These are phyloP conservation scores for Megaleporinus macrocephalus DNA, from an alignment of 2,113 vertebrate genomes.

Conservation along the genomic window DNA sequence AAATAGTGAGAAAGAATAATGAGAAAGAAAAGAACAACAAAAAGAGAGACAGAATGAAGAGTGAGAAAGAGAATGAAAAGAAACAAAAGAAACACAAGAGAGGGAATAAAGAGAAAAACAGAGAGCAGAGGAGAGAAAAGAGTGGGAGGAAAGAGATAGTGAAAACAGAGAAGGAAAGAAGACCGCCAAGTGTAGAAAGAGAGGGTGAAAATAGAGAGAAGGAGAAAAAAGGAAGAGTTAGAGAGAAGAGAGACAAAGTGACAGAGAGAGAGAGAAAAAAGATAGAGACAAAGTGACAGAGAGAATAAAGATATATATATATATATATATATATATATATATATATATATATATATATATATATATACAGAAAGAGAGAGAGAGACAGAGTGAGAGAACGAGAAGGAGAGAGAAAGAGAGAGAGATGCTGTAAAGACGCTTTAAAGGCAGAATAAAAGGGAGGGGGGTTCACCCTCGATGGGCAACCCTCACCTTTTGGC, in stretches of 20 bases:
- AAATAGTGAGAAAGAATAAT: background rate
- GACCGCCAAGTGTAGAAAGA: no score
- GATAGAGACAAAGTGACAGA: slow-evolving; percentile 10
- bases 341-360: no score
- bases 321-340: no score
- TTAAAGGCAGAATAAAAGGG: background rate
- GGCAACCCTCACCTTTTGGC: slow-evolving; percentile 20
- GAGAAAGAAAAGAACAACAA: background rate
- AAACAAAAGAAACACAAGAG: no score
- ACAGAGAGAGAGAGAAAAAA: background rate
- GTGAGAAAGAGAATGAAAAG: no score
- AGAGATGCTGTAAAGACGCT: background rate
- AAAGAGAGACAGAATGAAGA: background rate
- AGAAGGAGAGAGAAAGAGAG: background rate
- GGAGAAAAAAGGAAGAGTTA: slow-evolving; percentile 14
- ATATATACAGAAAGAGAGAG: no score
- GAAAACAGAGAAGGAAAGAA: no score
- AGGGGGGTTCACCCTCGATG: no score
- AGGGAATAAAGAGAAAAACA: no score
- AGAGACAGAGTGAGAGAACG: background rate
- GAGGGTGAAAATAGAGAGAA: background rate
- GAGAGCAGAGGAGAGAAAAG: no score
- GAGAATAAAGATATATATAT: slow-evolving; percentile 9
- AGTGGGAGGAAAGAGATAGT: no score
- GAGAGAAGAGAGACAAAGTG: background rate